Conservation (phyloP, 2,113 vertebrate species). For the Zapus hudsonius region DNA sequence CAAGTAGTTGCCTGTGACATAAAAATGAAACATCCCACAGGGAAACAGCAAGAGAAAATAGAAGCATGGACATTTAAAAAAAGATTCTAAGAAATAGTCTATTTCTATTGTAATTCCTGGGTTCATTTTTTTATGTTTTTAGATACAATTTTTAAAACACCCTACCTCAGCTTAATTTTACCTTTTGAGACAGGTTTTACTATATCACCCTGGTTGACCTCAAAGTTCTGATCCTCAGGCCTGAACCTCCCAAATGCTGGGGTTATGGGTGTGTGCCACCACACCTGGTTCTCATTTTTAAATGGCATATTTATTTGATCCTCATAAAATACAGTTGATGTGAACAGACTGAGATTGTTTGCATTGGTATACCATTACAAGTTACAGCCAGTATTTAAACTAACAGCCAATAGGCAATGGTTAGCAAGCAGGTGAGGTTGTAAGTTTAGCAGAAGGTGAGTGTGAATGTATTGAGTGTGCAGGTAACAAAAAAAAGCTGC, state of each 20-base stretch:
- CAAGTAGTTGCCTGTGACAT: slow-evolving; percentile 63
- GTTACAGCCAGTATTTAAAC: background rate
- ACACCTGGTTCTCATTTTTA: background rate
- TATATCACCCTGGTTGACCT: background rate
- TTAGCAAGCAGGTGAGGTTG: background rate
- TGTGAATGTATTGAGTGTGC: background rate
- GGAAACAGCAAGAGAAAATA: background rate
- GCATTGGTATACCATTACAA: background rate
- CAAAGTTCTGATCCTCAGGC: background rate
- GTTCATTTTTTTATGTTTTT: background rate
- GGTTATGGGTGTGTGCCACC: background rate
- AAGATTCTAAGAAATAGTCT: background rate
- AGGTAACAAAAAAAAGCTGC: slow-evolving; percentile 2
- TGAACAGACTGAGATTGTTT: background rate
- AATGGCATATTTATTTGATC: slow-evolving; percentile 19
- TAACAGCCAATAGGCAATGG: background rate
- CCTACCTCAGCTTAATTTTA: background rate
- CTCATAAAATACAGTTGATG: background rate
- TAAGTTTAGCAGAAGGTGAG: background rate
- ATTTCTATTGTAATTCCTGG: background rate
- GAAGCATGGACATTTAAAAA: background rate
- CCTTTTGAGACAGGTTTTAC: background rate
- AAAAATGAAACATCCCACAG: slow-evolving; percentile 19
- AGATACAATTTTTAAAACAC: background rate
- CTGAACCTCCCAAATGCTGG: background rate